These are phyloP conservation scores for Brevimyrus niger DNA, from an alignment of 2,113 vertebrate species.

Conservation along the genomic window DNA sequence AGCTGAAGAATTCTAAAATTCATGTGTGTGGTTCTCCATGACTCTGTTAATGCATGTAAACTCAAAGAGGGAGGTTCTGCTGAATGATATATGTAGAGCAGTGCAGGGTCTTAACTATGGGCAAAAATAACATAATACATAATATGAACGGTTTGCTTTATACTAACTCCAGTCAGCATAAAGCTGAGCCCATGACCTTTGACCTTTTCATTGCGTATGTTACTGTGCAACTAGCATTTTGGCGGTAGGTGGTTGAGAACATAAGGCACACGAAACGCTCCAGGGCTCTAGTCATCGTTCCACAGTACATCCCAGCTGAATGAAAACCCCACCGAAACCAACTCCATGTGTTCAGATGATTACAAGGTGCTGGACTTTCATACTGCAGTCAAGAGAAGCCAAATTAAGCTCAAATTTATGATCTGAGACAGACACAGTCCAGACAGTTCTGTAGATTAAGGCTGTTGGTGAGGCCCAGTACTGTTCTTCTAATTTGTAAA, in stretches of 20 bases:
- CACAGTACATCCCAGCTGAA: background rate
- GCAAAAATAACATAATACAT: background rate
- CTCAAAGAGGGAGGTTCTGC: background rate
- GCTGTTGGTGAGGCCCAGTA: background rate
- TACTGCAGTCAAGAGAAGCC: background rate
- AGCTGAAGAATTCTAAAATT: background rate
- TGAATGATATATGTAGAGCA: background rate
- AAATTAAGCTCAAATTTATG: background rate
- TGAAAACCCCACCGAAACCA: background rate
- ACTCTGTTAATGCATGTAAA: background rate
- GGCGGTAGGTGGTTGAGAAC: background rate
- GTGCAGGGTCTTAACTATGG: background rate
- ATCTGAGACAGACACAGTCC: background rate
- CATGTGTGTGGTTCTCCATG: background rate
- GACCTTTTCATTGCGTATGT: background rate
- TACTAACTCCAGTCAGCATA: background rate
- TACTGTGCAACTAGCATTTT: background rate
- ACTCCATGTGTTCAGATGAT: background rate
- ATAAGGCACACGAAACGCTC: background rate
- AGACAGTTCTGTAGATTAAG: background rate
- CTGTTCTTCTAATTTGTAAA: background rate
- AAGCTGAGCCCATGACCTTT: background rate
- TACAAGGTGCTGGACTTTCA: background rate
- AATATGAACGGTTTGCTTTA: background rate
- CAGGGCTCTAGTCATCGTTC: background rate